These are phyloP conservation scores for Micronycteris hirsuta DNA, from an alignment of 2,113 vertebrate genomes.

Conservation along the genomic window DNA sequence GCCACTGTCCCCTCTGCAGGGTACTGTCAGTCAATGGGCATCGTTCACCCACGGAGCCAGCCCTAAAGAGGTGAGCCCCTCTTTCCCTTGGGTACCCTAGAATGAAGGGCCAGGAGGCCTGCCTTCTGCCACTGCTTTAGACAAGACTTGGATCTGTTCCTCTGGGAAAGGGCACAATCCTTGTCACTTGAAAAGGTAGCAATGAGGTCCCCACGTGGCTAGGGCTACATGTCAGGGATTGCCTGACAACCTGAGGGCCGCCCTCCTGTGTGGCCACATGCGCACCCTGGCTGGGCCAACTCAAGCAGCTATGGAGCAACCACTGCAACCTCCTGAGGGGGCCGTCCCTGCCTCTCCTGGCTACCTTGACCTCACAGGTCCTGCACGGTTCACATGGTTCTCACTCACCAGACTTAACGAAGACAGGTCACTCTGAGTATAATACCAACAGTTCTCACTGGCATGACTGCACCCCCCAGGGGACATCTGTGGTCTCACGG, in stretches of 20 bases:
- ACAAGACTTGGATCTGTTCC: background rate
- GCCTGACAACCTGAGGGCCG: background rate
- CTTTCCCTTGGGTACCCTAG: background rate
- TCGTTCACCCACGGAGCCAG: background rate
- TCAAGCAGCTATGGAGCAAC: background rate
- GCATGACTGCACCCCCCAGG: background rate
- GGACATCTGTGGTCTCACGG: background rate
- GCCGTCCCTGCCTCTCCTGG: background rate
- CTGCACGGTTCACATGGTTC: background rate
- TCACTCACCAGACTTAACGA: background rate
- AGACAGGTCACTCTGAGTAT: fast-evolving
- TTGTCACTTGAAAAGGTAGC: no score
- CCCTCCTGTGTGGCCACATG: fast-evolving
- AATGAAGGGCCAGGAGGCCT: background rate
- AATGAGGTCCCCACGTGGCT: background rate
- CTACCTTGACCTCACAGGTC: background rate
- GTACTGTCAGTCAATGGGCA: no score
- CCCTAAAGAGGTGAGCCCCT: background rate
- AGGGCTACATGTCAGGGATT: background rate
- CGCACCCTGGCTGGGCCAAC: no score
- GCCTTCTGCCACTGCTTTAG: background rate
- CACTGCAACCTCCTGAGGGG: fast-evolving
- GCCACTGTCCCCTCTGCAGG: background rate
- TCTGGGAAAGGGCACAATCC: background rate
- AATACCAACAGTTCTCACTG: background rate